Evolutionary conservation across 2,113 vertebrate species (phyloP), one percentile per base, ranked within the genome.

Genomic region (Fregetta grallaria): DNA sequence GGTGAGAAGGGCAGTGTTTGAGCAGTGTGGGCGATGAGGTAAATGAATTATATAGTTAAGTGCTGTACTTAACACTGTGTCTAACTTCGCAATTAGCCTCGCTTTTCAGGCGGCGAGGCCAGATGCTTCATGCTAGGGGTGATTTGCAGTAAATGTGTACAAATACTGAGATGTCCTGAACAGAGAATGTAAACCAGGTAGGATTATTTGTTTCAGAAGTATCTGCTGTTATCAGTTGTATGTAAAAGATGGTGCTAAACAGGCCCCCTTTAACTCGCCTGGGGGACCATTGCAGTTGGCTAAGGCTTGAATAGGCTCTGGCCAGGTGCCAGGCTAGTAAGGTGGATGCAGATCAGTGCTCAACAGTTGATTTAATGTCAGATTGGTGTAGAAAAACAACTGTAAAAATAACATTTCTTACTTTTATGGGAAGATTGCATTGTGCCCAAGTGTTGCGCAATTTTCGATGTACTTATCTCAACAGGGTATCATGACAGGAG

Each of bases 261-360:
- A 20, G 26, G 11, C 10, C 42, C 26, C 11, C 20, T 53, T 27
- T 30, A 30, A 65, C 13, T 26, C 2, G 0, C 30, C 8, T 4
- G 12, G n/a, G n/a, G 49, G n/a, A n/a, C 4, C 30, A 30, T 61
- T 0, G 0, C 9, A 9, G 26, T 19, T 55, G 67, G 22, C n/a
- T 27, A 19, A 14, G 75, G 36, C 65, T 62, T n/a, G 17, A 47
- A 38, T 42, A 52, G 52, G 15, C 44, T 53, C 30, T 49, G 67
- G 9, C 38, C 15, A 25, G 62, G 63, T 50, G 42, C 45, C 23
- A 20, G 30, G 44, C 30, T 53, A 2, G 42, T 36, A 6, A 50
- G n/a, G 38, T 29, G 10, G 42, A 10, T 73, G 53, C 88, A 52
- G 17, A 34, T 68, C 8, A 4, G 34, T 13, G 42, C 56, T 59